Evolutionary conservation across 2,888 invertebrate species (phyloP).

Genomic region (Chloroclystis v-ata): DNA sequence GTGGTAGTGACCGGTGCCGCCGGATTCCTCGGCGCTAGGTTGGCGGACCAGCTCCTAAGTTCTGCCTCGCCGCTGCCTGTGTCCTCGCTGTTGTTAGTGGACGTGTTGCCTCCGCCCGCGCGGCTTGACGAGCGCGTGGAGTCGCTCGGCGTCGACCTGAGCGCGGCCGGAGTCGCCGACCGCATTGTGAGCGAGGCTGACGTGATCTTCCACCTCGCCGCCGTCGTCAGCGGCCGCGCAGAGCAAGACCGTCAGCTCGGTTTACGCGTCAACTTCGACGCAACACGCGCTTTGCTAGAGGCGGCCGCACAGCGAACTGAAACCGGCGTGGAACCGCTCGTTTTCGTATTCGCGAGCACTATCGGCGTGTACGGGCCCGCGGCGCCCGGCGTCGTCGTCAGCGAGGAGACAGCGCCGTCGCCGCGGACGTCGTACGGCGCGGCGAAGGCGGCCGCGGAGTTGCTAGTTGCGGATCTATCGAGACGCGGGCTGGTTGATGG

Average conservation of each 20-base stretch:
- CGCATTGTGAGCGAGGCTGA: conserved; percentile 39
- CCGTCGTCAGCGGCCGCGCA: conserved; percentile 63
- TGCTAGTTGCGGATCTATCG: conserved; percentile 59
- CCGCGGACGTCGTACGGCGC: conserved; percentile 64
- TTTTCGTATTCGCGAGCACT: conserved; percentile 59
- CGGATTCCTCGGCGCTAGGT: conserved; percentile 50
- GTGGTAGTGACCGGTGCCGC: conserved; percentile 58
- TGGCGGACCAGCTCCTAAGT: conserved; percentile 42
- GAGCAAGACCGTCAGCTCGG: conserved; percentile 63
- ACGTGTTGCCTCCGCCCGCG: conserved; percentile 26
- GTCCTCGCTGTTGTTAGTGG: conserved; percentile 42
- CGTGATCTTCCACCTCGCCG: conserved; percentile 60
- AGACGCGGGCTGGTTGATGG: conserved; percentile 60
- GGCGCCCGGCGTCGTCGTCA: conserved; percentile 49
- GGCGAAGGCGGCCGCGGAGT: conserved; percentile 61
- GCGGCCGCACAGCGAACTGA: conserved; percentile 43
- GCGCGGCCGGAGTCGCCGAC: conserved; percentile 38
- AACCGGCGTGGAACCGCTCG: conserved; percentile 26
- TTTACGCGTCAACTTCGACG: conserved; percentile 58
- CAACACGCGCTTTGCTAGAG: conserved; percentile 55
- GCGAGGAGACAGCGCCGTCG: conserved; percentile 46
- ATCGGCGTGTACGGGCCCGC: conserved; percentile 57
- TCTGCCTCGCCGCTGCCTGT: conserved; percentile 27
- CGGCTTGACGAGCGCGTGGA: conserved; percentile 22
- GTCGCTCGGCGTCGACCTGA: conserved; percentile 18